Evolutionary conservation across 2,113 vertebrate genomes (phyloP), one percentile per base, ranked within the genome.

Genomic region (Eurypyga helias): DNA sequence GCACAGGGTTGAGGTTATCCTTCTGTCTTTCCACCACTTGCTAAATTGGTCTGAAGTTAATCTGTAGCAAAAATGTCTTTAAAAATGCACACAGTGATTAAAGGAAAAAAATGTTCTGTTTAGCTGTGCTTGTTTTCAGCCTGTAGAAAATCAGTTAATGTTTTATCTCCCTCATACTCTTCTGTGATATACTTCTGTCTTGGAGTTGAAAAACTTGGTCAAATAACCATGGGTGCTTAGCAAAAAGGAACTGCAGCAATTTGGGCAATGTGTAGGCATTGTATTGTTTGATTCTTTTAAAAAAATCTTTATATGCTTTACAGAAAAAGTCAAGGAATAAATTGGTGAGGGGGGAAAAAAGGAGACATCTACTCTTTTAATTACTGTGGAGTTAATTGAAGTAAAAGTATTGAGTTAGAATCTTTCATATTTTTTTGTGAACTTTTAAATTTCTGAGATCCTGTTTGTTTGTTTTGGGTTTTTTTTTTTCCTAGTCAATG

Each of bases 401-500:
- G 20, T 60, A 38, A 64, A 90, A 54, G 26, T 14, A 21, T 3
- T 65, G 20, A 60, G 23, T 17, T n/a, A 28, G 51, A 83, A 15
- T 61, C 33, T 80, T 58, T 51, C 9, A 5, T 66, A 18, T 11
- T 79, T 25, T 25, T 54, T 77, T 54, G 73, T 45, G 10, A 51
- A 72, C 29, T 28, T 81, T 87, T 33, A 51, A 83, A n/a, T n/a
- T n/a, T n/a, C n/a, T n/a, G n/a, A n/a, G n/a, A n/a, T n/a, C n/a
- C n/a, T n/a, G n/a, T n/a, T n/a, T n/a, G n/a, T n/a, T n/a, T n/a
- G n/a, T n/a, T n/a, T n/a, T n/a, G n/a, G n/a, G n/a, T 82, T 65
- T 79, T 65, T 98, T 98, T 75, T 65, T 79, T 65, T 98, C 98
- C 72, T 90, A 99, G 99, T 99, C 76, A 99, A 99, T 97, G 99